Percentiles rank a stretch among this genome's conserved stretches.
phyloP scores from a whole-genome alignment of 2,888 invertebrate species.

The Ganaspis brasiliensis region DNA sequence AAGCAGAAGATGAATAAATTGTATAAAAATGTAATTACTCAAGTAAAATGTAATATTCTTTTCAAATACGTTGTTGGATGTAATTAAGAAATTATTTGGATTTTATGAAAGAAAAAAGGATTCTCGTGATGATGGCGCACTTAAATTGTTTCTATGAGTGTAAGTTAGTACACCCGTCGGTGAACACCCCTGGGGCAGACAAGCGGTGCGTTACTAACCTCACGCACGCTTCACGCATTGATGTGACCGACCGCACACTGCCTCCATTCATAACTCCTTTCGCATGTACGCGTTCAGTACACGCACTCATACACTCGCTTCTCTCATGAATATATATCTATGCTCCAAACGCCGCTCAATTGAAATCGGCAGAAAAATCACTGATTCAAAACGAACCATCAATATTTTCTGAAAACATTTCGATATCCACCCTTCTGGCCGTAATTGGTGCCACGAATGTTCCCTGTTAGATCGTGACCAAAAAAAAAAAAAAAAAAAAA shows the following conservation, averaged over 20 bases:
- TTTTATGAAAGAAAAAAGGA: slow-evolving; percentile 44
- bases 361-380: slow-evolving; percentile 26
- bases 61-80: too few species aligned
- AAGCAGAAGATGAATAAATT: too few species aligned
- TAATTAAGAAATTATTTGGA: too few species aligned
- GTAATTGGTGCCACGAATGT: slow-evolving; percentile 22
- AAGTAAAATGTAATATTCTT: too few species aligned
- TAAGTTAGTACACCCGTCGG: slow-evolving; percentile 55
- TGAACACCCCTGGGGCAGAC: slow-evolving; percentile 70
- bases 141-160: slow-evolving; percentile 50
- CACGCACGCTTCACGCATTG: slow-evolving; percentile 76
- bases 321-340: slow-evolving; percentile 16
- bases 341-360: slow-evolving; percentile 9
- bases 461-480: neutral
- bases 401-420: slow-evolving; percentile 12
- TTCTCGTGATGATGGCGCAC: slow-evolving; percentile 54
- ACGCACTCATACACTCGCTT: slow-evolving; percentile 26
- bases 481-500: neutral
- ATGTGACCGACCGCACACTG: slow-evolving; percentile 73
- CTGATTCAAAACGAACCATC: neutral
- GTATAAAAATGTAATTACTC: too few species aligned
- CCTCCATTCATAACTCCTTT: slow-evolving; percentile 75
- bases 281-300: slow-evolving; percentile 44
- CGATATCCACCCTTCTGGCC: slow-evolving; percentile 1
- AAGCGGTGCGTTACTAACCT: slow-evolving; percentile 79